Conservation (phyloP, 2,888 invertebrate genomes). For the Eurytoma californica region DNA sequence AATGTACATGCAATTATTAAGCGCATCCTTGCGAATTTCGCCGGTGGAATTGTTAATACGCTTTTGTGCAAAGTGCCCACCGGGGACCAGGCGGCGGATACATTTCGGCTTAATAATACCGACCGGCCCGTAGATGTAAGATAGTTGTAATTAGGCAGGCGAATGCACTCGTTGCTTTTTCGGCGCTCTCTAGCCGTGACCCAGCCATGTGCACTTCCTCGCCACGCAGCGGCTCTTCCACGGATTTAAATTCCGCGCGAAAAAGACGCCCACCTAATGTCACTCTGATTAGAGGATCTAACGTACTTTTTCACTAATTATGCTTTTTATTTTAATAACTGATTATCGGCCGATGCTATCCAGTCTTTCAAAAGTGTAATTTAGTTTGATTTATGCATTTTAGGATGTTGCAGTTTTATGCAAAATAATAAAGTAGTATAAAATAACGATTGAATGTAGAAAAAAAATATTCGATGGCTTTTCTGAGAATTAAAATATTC, state of each 20-base stretch:
- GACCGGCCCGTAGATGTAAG: constrained; percentile 69
- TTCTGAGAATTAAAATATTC: too few relatives aligned
- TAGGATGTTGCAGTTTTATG: too few relatives aligned
- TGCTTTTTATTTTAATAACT: too few relatives aligned
- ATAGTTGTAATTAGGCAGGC: constrained; percentile 73
- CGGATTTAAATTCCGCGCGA: constrained; percentile 29
- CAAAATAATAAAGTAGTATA: too few relatives aligned
- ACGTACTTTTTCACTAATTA: too few relatives aligned
- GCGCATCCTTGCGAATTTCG: constrained; percentile 72
- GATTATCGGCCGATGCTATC: too few relatives aligned
- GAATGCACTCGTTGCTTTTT: constrained; percentile 62
- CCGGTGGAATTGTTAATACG: constrained; percentile 63
- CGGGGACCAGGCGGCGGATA: constrained; percentile 63
- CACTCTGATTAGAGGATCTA: not conserved
- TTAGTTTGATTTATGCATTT: too few relatives aligned
- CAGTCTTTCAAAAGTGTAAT: too few relatives aligned
- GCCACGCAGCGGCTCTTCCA: not conserved
- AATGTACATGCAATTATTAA: constrained; percentile 68
- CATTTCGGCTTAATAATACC: constrained; percentile 69
- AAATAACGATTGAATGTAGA: too few relatives aligned
- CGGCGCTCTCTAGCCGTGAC: constrained; percentile 30
- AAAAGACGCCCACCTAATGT: constrained; percentile 6
- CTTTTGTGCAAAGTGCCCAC: constrained; percentile 60
- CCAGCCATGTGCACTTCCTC: constrained; percentile 52
- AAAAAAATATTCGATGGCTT: too few relatives aligned